A percentile compares a stretch with the other conserved stretches of the same genome.
Conservation (phyloP, 2,113 vertebrate genomes). For the Trochalopteron elliotii region DNA sequence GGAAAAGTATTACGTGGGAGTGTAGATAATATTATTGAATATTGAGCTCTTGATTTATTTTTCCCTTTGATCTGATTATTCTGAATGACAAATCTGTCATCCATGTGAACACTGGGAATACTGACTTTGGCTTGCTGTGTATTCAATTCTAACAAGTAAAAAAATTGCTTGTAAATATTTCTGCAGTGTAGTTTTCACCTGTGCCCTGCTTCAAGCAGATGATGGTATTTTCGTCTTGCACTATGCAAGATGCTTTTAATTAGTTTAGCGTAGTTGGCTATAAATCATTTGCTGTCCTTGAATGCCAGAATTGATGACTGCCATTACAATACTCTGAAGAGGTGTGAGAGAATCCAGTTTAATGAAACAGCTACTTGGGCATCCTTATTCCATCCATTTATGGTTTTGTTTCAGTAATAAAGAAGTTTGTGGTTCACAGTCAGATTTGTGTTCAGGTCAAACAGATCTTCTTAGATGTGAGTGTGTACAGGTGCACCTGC, state of each 20-base stretch:
- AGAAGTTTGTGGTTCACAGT: not conserved
- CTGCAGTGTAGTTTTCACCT: conserved; percentile 10
- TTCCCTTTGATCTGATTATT: conserved; percentile 28
- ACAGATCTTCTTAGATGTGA: not conserved
- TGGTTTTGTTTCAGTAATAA: not conserved
- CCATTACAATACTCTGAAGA: not conserved
- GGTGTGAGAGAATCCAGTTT: not conserved
- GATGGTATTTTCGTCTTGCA: conserved; percentile 9
- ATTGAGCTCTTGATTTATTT: conserved; percentile 25
- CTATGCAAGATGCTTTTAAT: conserved; percentile 28
- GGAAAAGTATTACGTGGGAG: not conserved
- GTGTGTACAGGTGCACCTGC: not conserved
- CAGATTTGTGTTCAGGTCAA: not conserved
- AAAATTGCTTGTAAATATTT: not conserved
- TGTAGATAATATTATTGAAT: not conserved
- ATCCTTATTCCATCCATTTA: not conserved
- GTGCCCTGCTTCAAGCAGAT: not conserved
- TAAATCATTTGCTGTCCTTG: conserved; percentile 31
- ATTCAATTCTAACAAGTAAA: conserved; percentile 33
- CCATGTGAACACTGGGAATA: not conserved
- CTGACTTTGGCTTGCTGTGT: not conserved
- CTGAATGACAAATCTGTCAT: conserved; percentile 6
- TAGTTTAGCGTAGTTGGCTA: not conserved
- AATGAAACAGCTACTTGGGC: conserved; percentile 17
- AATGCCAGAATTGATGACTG: conserved; percentile 35